A percentile compares a stretch with the other conserved stretches of the same genome.
Evolutionary conservation across 2,113 vertebrate species (phyloP).

Genomic region (Oncorhynchus tshawytscha): DNA sequence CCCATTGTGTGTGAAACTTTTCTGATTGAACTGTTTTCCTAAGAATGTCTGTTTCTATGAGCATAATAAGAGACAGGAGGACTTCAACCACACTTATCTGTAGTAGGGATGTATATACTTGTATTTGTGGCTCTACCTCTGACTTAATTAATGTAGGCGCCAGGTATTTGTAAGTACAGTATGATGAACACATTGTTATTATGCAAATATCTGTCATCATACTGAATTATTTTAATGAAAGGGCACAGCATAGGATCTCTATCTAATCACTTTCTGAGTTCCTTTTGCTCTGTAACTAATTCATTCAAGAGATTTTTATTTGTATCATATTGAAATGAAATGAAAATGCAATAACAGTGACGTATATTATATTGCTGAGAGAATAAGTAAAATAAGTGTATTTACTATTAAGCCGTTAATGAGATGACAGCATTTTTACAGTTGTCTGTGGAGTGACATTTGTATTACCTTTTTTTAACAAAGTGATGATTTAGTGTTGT

Average conservation of each 20-base stretch:
- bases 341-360: slow-evolving; percentile 23
- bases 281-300: slow-evolving; percentile 21
- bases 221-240: slow-evolving; percentile 24
- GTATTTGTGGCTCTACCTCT: slow-evolving; percentile 90
- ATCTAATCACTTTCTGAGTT: slow-evolving; percentile 38
- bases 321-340: neutral
- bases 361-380: slow-evolving; percentile 30
- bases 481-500: slow-evolving; percentile 22
- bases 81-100: slow-evolving; percentile 63
- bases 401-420: no score
- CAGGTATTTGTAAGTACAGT: slow-evolving; percentile 72
- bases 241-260: slow-evolving; percentile 58
- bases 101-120: slow-evolving; percentile 77
- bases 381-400: neutral
- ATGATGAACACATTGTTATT: slow-evolving; percentile 59
- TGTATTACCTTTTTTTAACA: slow-evolving; percentile 25
- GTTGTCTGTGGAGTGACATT: slow-evolving; percentile 30
- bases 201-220: slow-evolving; percentile 62
- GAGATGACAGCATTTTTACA: slow-evolving; percentile 24
- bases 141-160: slow-evolving; percentile 75
- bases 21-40: slow-evolving; percentile 10
- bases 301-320: slow-evolving; percentile 11
- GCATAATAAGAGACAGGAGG: slow-evolving; percentile 3
- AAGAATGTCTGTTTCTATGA: neutral
- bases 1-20: slow-evolving; percentile 21